A percentile compares a stretch with the other conserved stretches of the same genome.
Conservation (phyloP, 2,888 invertebrate species). For the Yponomeuta sedellus region DNA sequence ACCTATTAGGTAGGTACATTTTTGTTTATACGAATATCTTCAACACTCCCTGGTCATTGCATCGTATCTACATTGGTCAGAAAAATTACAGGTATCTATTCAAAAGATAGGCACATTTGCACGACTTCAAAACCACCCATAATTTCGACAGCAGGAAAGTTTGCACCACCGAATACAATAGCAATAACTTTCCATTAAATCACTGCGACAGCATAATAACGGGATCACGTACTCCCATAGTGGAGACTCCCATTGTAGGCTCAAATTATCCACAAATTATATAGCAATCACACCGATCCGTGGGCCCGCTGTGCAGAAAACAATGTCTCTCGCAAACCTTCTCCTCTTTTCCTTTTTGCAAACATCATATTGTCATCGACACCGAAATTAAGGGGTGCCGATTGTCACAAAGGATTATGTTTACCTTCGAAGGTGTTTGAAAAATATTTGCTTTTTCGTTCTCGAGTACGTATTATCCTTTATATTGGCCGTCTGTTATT, state of each 20-base stretch:
- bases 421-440: conserved; percentile 65
- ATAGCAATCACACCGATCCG: conserved; percentile 50
- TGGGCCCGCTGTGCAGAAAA: conserved; percentile 28
- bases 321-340: conserved; percentile 18
- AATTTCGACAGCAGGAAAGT: not conserved
- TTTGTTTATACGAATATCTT: too few species aligned
- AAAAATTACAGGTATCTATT: too few species aligned
- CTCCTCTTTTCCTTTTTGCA: conserved; percentile 38
- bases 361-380: conserved; percentile 62
- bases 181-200: conserved; percentile 41
- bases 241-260: conserved; percentile 41
- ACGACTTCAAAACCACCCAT: conserved; percentile 5
- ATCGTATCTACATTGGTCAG: too few species aligned
- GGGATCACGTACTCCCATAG: conserved; percentile 29
- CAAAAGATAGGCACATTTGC: not conserved
- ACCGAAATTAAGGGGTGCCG: conserved; percentile 54
- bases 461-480: conserved; percentile 62
- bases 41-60: too few species aligned
- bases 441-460: conserved; percentile 66
- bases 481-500: conserved; percentile 50
- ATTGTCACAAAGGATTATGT: conserved; percentile 64
- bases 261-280: conserved; percentile 65
- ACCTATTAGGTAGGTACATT: too few species aligned
- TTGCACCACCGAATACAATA: conserved; percentile 21
- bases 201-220: conserved; percentile 63